Base-by-base conservation (phyloP, 2,888 invertebrate species). In the Drosophila mimica region DNA sequence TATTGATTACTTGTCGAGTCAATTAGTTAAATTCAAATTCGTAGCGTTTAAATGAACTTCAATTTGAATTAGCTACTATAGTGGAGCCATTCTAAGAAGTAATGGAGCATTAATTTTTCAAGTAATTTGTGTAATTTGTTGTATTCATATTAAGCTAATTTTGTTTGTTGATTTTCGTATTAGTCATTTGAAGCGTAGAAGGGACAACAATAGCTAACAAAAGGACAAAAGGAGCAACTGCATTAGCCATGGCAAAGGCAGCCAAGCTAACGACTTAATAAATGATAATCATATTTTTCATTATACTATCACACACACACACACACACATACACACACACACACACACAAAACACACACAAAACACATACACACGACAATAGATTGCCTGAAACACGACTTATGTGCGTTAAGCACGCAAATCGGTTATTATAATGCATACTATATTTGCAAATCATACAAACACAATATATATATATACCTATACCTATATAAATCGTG, bases 361-460 rank as follows among this genome's bases (percentile, higher is more conserved):
- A 40, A 48, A 28, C 9, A 36, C 46, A 46, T 15, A 46, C 7
- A 20, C 46, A 67, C 61, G 51, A 71, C 59, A 81, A 65, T 61
- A 61, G 74, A 67, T 68, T 69, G 61, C 62, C 56, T 36, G 60
- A 51, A 38, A 38, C 48, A 28, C 61, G 56, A 74, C 73, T 84
- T 83, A 84, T 84, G 83, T 70, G 77, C 83, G 81, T 88, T 71
- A 66, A 70, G 70, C 85, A 85, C 85, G 91, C 85, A 85, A 85
- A 89, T 85, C 76, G 89, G 89, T 90, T 90, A 90, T 90, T 90
- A 90, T 89, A 83, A 81, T 89, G 72, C 85, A 74, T 59, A 56
- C 56, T 54, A 53, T 57, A 34, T 20, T 20, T 11, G 15, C 6
- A 15, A 25, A 7, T 15, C 13, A 25, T 25, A 36, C 8, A 63